A percentile compares a stretch with the other conserved stretches of the same genome.
These are phyloP conservation scores for Bothrops jararaca DNA, from an alignment of 2,113 vertebrate genomes.

Conservation along the genomic window DNA sequence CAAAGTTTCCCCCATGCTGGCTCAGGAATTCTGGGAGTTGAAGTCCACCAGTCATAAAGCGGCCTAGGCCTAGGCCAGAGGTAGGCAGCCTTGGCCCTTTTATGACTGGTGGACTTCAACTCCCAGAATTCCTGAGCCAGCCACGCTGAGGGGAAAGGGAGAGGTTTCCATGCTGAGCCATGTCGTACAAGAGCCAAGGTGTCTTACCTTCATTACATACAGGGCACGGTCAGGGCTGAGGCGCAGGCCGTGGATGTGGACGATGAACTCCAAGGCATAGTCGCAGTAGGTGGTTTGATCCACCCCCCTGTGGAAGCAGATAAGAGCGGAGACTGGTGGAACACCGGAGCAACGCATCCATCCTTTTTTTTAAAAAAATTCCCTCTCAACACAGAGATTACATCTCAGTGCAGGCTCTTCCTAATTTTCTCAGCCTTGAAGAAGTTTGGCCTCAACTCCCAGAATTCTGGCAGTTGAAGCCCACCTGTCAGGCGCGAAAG, in stretches of 20 bases:
- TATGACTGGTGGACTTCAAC: too few species aligned
- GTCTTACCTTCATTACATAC: conserved; percentile 32
- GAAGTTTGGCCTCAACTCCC: background rate
- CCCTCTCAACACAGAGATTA: background rate
- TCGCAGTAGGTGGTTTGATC: conserved; percentile 65
- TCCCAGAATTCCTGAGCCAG: too few species aligned
- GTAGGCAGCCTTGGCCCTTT: too few species aligned
- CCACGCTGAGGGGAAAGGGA: too few species aligned
- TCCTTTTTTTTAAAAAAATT: too few species aligned
- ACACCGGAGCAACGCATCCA: background rate
- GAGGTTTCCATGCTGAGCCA: too few species aligned
- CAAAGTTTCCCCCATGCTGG: too few species aligned
- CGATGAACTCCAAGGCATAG: conserved; percentile 58
- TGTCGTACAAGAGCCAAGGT: too few species aligned
- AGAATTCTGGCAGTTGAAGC: background rate
- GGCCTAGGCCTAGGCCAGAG: too few species aligned
- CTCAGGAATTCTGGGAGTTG: too few species aligned
- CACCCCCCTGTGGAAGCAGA: conserved; percentile 48
- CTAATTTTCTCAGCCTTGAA: background rate
- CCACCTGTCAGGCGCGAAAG: background rate
- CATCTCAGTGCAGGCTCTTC: background rate
- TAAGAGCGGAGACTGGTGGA: accelerated
- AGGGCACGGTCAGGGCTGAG: conserved; percentile 43
- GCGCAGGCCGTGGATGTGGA: conserved; percentile 61
- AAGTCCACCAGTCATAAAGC: too few species aligned